Evolutionary conservation across 92 coral and sea anemone species (phyloP).

Genomic region (Bergia sp.): DNA sequence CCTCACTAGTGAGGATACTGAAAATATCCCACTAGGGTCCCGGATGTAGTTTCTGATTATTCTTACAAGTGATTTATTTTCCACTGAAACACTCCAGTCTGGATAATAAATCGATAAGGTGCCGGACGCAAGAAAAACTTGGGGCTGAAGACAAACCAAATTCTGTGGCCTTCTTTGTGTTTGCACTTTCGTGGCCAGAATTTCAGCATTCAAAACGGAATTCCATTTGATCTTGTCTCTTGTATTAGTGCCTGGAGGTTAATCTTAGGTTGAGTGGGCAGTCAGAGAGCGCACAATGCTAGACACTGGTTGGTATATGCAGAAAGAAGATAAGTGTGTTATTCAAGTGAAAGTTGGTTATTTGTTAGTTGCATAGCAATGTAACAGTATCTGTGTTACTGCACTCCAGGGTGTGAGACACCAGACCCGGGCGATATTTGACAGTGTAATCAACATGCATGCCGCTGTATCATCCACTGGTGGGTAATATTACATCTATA

Average conservation of each 20-base stretch:
- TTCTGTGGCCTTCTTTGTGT: no score
- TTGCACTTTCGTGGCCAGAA: no score
- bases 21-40: no score
- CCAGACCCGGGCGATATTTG: constrained; percentile 84
- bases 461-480: constrained; percentile 59
- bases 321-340: neutral
- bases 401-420: constrained; percentile 81
- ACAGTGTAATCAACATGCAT: constrained; percentile 82
- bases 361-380: neutral
- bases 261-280: neutral
- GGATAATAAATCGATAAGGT: no score
- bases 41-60: no score
- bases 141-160: no score
- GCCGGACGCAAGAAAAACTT: no score
- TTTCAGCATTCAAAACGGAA: no score
- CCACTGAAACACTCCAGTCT: no score
- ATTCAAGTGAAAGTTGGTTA: neutral
- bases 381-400: neutral
- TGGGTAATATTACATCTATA: constrained; percentile 3
- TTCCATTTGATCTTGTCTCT: neutral
- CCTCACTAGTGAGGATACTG: no score
- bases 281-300: neutral
- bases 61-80: no score
- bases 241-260: neutral
- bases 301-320: neutral